phyloP scores from a whole-genome alignment of 1,140 invertebrate species.

The Meloidogyne chitwoodi region DNA sequence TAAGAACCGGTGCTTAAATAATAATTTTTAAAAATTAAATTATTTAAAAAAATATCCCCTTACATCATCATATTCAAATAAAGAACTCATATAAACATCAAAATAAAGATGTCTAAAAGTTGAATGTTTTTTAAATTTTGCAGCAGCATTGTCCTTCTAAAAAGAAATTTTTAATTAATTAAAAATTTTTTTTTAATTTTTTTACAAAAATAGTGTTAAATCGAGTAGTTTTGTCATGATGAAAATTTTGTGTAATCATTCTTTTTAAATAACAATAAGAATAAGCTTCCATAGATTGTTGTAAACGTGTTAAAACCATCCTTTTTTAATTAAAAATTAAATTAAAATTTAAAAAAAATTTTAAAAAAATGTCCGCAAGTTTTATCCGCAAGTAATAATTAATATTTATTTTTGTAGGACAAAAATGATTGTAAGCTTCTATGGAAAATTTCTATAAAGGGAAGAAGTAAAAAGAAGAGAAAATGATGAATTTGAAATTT shows the following conservation, averaged over 20 bases:
- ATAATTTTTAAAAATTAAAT: too few species aligned
- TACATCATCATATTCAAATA: conserved; percentile 41
- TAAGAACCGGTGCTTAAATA: too few species aligned
- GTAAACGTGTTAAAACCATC: conserved; percentile 28
- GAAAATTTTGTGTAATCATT: background rate
- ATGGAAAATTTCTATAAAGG: too few species aligned
- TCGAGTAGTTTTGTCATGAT: background rate
- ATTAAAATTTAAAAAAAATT: background rate
- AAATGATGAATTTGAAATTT: too few species aligned
- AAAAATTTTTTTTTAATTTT: background rate
- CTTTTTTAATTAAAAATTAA: background rate
- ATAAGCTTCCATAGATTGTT: conserved; percentile 24
- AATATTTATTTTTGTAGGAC: too few species aligned
- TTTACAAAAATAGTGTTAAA: background rate
- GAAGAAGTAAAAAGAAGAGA: too few species aligned
- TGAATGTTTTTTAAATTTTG: background rate
- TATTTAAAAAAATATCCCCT: background rate
- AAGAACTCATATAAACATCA: conserved; percentile 32
- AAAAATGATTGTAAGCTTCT: too few species aligned
- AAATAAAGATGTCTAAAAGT: conserved; percentile 28
- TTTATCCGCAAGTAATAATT: too few species aligned
- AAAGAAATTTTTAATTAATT: conserved; percentile 1
- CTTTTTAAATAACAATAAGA: conserved; percentile 25
- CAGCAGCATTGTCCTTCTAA: background rate
- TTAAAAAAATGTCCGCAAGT: background rate